phyloP scores from a whole-genome alignment of 2,113 vertebrate genomes.

The Tapirus terrestris region DNA sequence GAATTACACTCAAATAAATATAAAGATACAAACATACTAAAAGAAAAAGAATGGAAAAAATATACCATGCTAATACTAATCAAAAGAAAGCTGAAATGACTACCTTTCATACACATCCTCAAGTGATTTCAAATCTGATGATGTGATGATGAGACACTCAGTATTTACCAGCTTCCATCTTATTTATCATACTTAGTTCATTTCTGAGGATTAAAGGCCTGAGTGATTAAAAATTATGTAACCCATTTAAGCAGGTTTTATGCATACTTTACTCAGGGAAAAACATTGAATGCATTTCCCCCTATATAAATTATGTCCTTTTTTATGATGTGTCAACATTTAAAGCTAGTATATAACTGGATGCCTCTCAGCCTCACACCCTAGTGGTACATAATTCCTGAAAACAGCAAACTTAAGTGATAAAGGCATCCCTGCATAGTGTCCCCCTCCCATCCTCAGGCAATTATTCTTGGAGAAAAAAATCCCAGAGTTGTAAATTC shows the following conservation, averaged over 20 bases:
- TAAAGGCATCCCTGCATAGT: neutral
- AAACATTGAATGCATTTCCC: conserved; percentile 82
- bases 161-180: conserved; percentile 76
- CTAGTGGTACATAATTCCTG: conserved; percentile 22
- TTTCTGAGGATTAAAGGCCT: conserved; percentile 85
- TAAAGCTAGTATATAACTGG: conserved; percentile 50
- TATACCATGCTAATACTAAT: neutral
- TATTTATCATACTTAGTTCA: conserved; percentile 86
- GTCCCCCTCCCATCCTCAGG: neutral
- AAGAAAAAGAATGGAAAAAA: neutral
- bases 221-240: conserved; percentile 88
- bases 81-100: neutral
- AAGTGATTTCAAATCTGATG: conserved; percentile 76
- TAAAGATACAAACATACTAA: conserved; percentile 3
- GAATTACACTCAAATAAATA: neutral
- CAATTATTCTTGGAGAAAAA: neutral
- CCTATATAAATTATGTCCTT: conserved; percentile 67
- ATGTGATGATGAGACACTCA: conserved; percentile 76
- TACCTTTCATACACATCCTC: conserved; percentile 71
- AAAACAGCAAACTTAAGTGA: neutral
- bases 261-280: conserved; percentile 84
- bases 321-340: conserved; percentile 82
- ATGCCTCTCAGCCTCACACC: conserved; percentile 49
- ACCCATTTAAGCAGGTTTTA: conserved; percentile 87
- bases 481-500: neutral